Base-by-base conservation (phyloP, 2,888 invertebrate genomes). In the Drosophila mimetica region DNA sequence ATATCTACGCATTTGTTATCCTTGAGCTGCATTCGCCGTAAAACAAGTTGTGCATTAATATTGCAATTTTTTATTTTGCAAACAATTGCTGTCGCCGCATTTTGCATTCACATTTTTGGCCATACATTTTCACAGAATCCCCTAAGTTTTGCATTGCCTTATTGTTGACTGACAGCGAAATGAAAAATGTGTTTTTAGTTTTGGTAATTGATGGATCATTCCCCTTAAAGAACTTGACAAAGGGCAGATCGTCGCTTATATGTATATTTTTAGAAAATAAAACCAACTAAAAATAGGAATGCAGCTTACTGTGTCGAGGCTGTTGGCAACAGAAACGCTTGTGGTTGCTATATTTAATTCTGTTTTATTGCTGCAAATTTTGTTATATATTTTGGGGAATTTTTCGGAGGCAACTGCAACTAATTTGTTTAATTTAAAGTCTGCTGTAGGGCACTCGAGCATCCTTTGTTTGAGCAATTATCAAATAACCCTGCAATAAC, bases 1-100 rank as follows among this genome's bases (percentile, higher is more conserved):
- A 85, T 77, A 88, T 88, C 89, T 90, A 90, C 91, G 91, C 90
- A 90, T 81, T 87, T 82, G 75, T 82, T 86, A 89, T 90, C 91
- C 90, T 90, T 90, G 91, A 78, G 75, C 76, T 72, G 78, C 65
- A 74, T 71, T 66, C 50, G 41, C 28, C 46, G 46, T 46, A 18
- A 46, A 46, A 39, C 61, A 55, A 16, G 16, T 30, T 16, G 50
- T 77, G 61, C 61, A 67, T 67, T 66, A 76, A 67, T 71, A 71
- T 53, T 64, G 55, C 70, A 71, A 71, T 81, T 78, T 78, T 86
- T 63, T 69, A 61, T 82, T 71, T 75, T 63, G n/a, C 50, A 64
- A 69, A 69, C 59, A 66, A 59, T 73, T 55, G 54, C 70, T 37
- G 54, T 32, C 36, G 63, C 63, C 46, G 44, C 60, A 47, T 11